Evolutionary conservation across 2,113 vertebrate genomes (phyloP).

Genomic region (Eulacestoma nigropectus): DNA sequence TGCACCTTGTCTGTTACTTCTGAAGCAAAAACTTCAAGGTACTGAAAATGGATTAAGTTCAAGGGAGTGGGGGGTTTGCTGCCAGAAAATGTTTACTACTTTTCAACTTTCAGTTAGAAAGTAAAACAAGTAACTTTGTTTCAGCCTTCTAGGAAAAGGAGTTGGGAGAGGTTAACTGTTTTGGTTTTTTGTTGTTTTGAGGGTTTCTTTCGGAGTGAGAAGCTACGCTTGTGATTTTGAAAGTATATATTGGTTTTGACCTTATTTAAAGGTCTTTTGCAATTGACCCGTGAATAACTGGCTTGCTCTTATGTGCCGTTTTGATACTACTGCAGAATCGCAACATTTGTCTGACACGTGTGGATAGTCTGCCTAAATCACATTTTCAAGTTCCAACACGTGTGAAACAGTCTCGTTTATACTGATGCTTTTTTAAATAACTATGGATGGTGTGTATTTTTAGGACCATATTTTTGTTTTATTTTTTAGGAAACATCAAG

Average conservation of each 20-base stretch:
- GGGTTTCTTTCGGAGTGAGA: not conserved
- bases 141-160: not conserved
- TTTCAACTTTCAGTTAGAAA: not conserved
- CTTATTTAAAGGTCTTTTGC: not conserved
- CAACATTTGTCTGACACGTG: not conserved
- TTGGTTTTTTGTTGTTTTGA: not conserved
- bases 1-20: not conserved
- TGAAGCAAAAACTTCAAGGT: not conserved
- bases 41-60: not conserved
- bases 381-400: not conserved
- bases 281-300: not conserved
- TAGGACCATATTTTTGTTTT: not conserved
- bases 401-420: not conserved
- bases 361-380: not conserved
- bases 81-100: not conserved
- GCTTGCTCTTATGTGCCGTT: not conserved
- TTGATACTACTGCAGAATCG: not conserved
- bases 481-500: slow-evolving; percentile 72
- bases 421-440: not conserved
- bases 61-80: not conserved
- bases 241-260: not conserved
- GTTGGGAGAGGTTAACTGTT: not conserved
- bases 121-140: not conserved
- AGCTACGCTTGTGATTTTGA: not conserved
- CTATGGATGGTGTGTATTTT: not conserved